These are phyloP conservation scores for Protobothrops mucrosquamatus DNA, from an alignment of 2,113 vertebrate species.

Conservation along the genomic window DNA sequence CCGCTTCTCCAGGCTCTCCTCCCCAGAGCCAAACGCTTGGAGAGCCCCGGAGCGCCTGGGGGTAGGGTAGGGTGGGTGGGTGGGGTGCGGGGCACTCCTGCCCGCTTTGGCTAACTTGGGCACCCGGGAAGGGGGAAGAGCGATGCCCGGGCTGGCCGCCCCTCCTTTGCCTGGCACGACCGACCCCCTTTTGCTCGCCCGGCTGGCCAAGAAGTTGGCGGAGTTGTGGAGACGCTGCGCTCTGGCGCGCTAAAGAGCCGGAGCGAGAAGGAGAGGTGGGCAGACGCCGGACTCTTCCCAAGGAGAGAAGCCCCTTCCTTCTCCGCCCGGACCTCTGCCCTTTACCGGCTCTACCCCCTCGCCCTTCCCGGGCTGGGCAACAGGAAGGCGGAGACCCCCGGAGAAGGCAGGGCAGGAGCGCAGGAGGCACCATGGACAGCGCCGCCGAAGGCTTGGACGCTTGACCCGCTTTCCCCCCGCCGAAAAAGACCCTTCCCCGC, in stretches of 20 bases:
- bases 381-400: background rate
- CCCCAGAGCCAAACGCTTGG: background rate
- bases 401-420: background rate
- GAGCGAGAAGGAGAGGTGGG: background rate
- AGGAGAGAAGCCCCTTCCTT: background rate
- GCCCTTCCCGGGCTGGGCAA: background rate
- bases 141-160: background rate
- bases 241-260: background rate
- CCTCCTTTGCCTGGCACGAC: background rate
- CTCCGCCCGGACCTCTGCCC: background rate
- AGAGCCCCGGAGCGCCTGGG: background rate
- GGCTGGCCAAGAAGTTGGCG: background rate
- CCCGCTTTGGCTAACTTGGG: background rate
- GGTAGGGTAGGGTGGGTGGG: no score
- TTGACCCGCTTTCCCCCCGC: background rate
- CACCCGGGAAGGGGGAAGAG: background rate
- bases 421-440: background rate
- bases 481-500: background rate
- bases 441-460: background rate
- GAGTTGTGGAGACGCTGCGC: background rate
- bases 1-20: background rate
- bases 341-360: background rate
- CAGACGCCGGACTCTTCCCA: background rate
- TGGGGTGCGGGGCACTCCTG: background rate
- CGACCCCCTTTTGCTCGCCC: background rate